Evolutionary conservation across 2,797 vertebrate species (phyloP).

Genomic region (Gila robusta): DNA sequence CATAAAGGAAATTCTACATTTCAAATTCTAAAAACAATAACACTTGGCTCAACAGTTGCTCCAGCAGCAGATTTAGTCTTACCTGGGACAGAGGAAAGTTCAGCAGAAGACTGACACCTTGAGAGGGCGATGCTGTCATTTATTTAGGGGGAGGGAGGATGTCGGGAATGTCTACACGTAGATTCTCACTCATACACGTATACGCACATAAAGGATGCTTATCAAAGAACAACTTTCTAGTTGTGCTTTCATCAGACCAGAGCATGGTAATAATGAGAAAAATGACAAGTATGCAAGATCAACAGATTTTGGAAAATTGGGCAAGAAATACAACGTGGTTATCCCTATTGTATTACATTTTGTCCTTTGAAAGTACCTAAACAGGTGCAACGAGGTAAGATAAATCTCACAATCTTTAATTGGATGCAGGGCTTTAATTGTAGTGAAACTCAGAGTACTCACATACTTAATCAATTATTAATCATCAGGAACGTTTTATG

Average conservation of each 20-base stretch:
- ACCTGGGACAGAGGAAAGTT: conserved; percentile 44
- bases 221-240: conserved; percentile 30
- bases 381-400: background rate
- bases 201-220: conserved; percentile 40
- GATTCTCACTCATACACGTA: conserved; percentile 7
- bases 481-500: conserved; percentile 3
- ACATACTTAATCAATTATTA: background rate
- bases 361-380: background rate
- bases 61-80: background rate
- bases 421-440: background rate
- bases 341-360: background rate
- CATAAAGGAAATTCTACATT: background rate
- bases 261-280: conserved; percentile 17
- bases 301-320: conserved; percentile 37
- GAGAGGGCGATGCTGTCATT: conserved; percentile 1
- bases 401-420: background rate
- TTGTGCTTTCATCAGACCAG: conserved; percentile 24
- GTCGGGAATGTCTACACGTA: conserved; percentile 4
- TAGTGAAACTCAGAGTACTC: background rate
- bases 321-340: background rate
- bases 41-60: background rate
- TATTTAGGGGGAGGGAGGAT: conserved; percentile 41
- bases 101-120: conserved; percentile 8
- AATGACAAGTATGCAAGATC: conserved; percentile 40
- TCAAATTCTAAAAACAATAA: background rate